Percentiles rank a stretch among this genome's conserved stretches.
Conservation (phyloP, 64 coral and sea anemone genomes). For the Dendrophyllia cribrosa region DNA sequence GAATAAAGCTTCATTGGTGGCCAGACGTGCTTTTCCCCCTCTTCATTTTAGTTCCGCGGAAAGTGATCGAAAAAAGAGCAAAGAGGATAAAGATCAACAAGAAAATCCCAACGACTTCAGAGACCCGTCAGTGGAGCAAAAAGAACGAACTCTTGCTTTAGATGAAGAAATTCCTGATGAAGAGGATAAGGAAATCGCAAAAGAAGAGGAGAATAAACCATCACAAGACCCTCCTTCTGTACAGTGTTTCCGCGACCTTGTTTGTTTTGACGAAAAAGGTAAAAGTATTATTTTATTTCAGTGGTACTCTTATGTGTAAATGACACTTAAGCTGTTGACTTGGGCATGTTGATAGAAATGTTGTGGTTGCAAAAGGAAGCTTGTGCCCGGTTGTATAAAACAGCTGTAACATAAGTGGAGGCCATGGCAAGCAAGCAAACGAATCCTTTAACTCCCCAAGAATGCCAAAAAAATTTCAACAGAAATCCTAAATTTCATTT, state of each 20-base stretch:
- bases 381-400: too few species aligned
- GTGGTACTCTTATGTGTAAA: neutral
- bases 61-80: neutral
- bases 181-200: neutral
- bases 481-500: too few species aligned
- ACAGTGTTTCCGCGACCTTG: neutral
- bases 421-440: too few species aligned
- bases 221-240: neutral
- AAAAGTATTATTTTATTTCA: neutral
- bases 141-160: conserved; percentile 21
- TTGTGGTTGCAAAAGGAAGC: too few species aligned
- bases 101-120: conserved; percentile 25
- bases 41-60: neutral
- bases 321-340: too few species aligned
- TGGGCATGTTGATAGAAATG: too few species aligned
- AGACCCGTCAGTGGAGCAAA: conserved; percentile 20
- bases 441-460: too few species aligned
- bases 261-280: conserved; percentile 15
- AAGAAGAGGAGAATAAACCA: neutral
- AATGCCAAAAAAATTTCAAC: too few species aligned
- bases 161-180: conserved; percentile 28
- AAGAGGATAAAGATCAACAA: conserved; percentile 1
- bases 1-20: too few species aligned
- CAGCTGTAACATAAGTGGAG: too few species aligned
- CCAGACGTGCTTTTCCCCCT: neutral